Conservation (phyloP, 2,113 vertebrate genomes). For the Platysternon megacephalum region DNA sequence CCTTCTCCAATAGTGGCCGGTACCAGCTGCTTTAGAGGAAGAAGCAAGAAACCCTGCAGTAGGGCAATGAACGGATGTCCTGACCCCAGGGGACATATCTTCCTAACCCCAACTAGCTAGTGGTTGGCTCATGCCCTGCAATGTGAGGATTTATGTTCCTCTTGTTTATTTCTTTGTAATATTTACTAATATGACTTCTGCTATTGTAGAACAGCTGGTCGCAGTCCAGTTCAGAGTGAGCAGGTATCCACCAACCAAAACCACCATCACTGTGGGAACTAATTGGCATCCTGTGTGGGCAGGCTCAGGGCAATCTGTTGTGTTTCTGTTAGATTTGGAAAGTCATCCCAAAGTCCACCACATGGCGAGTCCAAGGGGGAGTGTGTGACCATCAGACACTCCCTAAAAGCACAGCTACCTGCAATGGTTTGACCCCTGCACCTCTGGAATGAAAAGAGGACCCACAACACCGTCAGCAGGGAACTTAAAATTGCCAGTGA, state of each 20-base stretch:
- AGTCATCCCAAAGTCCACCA: neutral
- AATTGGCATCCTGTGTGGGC: neutral
- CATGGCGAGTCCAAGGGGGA: neutral
- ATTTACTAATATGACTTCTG: too few relatives aligned
- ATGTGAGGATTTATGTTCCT: neutral
- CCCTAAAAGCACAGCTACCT: accelerated
- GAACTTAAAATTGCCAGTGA: conserved; percentile 48
- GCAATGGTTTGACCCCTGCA: conserved; percentile 30
- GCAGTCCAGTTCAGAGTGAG: neutral
- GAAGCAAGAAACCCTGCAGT: neutral
- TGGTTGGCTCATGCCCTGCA: too few relatives aligned
- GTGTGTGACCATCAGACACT: neutral
- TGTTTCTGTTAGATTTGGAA: neutral
- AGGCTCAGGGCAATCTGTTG: neutral
- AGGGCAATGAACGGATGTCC: neutral
- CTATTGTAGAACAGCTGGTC: neutral
- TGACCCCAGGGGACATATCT: neutral
- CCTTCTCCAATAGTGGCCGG: neutral
- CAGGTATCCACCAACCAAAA: neutral
- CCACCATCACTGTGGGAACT: neutral
- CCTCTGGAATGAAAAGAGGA: conserved; percentile 17
- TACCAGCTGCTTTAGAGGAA: neutral
- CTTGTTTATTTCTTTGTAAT: accelerated
- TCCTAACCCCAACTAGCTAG: neutral
- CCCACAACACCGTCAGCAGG: neutral